These are phyloP conservation scores for Pogonomyrmex californicus DNA, from an alignment of 1,140 invertebrate species.

Conservation along the genomic window DNA sequence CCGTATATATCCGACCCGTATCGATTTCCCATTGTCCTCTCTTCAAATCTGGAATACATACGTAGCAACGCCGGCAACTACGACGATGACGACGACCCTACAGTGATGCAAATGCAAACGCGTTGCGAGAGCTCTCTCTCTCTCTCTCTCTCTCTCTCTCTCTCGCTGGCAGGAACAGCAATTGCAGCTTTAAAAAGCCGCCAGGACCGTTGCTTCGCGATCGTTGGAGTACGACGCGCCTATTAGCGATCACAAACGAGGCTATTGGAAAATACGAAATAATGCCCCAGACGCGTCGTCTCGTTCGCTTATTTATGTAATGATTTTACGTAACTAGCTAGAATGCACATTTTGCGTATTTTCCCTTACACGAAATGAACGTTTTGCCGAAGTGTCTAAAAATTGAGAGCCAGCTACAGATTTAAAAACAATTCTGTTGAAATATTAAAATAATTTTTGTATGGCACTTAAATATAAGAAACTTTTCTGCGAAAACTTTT, in stretches of 20 bases:
- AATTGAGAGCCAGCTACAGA: too few species aligned
- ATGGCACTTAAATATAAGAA: too few species aligned
- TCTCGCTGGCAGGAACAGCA: neutral
- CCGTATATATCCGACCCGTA: slow-evolving; percentile 70
- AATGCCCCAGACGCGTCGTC: neutral
- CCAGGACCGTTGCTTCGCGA: neutral
- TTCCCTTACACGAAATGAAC: too few species aligned
- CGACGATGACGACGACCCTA: slow-evolving; percentile 10
- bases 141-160: too few species aligned
- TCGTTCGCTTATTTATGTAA: neutral
- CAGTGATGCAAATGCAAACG: slow-evolving; percentile 1
- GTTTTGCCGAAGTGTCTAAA: too few species aligned
- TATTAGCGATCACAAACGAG: neutral
- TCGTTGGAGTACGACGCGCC: neutral
- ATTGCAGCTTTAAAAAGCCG: slow-evolving; percentile 10
- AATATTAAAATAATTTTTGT: too few species aligned
- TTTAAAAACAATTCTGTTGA: too few species aligned
- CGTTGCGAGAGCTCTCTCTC: neutral
- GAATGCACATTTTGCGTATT: neutral
- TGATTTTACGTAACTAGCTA: neutral
- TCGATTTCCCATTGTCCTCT: slow-evolving; percentile 75
- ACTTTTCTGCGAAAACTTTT: too few species aligned
- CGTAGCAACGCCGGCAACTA: neutral
- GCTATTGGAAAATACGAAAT: slow-evolving; percentile 17
- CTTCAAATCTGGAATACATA: slow-evolving; percentile 57